Conservation (phyloP, 2,888 invertebrate genomes). For the Thymelicus lineola region DNA sequence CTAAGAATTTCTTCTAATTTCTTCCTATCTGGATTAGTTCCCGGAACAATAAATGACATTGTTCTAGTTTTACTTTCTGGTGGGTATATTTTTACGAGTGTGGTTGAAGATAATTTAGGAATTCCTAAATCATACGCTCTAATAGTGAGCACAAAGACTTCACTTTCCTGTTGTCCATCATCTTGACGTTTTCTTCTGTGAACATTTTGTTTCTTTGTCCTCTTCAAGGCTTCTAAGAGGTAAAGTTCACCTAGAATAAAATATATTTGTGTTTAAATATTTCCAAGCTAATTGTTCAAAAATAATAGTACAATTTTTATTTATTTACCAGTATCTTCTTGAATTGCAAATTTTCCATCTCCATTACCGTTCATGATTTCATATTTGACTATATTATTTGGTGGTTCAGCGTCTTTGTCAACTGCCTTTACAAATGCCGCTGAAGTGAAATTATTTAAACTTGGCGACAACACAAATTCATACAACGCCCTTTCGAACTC, state of each 20-base stretch:
- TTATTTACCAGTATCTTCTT: slow-evolving; percentile 88
- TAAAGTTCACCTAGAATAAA: slow-evolving; percentile 85
- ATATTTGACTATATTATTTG: slow-evolving; percentile 94
- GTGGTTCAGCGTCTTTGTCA: slow-evolving; percentile 92
- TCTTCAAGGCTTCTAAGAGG: slow-evolving; percentile 82
- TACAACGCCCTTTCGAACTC: slow-evolving; percentile 92
- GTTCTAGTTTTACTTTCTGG: slow-evolving; percentile 90
- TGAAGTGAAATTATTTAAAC: slow-evolving; percentile 90
- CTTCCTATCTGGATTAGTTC: slow-evolving; percentile 89
- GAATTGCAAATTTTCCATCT: slow-evolving; percentile 90
- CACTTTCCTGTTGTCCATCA: slow-evolving; percentile 71
- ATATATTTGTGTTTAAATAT: not conserved
- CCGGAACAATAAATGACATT: slow-evolving; percentile 93
- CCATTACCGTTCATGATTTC: slow-evolving; percentile 92
- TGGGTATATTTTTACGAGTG: slow-evolving; percentile 91
- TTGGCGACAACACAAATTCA: slow-evolving; percentile 91
- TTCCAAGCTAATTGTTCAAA: not conserved
- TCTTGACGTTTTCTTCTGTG: slow-evolving; percentile 80
- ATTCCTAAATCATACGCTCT: slow-evolving; percentile 94
- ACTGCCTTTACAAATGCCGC: slow-evolving; percentile 92
- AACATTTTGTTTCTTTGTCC: slow-evolving; percentile 71
- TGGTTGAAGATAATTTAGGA: slow-evolving; percentile 90
- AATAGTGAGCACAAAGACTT: slow-evolving; percentile 88
- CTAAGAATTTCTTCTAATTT: slow-evolving; percentile 91
- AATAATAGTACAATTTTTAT: slow-evolving; percentile 19